Conservation (phyloP, 2,888 invertebrate genomes). For the Mythimna albipuncta region DNA sequence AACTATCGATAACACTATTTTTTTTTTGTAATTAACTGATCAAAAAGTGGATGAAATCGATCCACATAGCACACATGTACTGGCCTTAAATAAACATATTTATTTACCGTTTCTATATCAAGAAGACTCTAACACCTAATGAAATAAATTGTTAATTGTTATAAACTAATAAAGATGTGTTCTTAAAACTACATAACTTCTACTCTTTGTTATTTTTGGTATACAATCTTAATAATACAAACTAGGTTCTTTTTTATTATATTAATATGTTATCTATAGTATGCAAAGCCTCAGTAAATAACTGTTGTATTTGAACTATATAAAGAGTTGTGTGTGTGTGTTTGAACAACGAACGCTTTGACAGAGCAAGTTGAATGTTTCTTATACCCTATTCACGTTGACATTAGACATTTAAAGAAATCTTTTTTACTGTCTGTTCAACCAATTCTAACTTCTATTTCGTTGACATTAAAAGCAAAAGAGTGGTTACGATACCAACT, state of each 20-base stretch:
- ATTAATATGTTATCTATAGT: constrained; percentile 34
- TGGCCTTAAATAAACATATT: constrained; percentile 34
- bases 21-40: constrained; percentile 7
- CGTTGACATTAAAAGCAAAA: too few species aligned
- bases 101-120: constrained; percentile 6
- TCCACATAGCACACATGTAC: constrained; percentile 42
- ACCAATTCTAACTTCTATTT: too few species aligned
- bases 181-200: constrained; percentile 64
- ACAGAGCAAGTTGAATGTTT: not conserved
- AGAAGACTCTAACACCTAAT: constrained; percentile 20
- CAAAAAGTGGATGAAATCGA: constrained; percentile 7
- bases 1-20: constrained; percentile 1
- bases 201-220: constrained; percentile 80
- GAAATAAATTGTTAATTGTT: constrained; percentile 40
- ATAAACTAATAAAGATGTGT: constrained; percentile 55
- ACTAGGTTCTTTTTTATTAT: constrained; percentile 36
- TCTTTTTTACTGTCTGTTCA: too few species aligned
- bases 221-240: constrained; percentile 67
- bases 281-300: constrained; percentile 25
- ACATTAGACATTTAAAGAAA: too few species aligned
- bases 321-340: constrained; percentile 1
- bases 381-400: too few species aligned
- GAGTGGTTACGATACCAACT: too few species aligned
- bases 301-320: constrained; percentile 3
- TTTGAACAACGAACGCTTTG: not conserved